Conservation (phyloP, 2,888 invertebrate genomes). For the Eupithecia exiguata region DNA sequence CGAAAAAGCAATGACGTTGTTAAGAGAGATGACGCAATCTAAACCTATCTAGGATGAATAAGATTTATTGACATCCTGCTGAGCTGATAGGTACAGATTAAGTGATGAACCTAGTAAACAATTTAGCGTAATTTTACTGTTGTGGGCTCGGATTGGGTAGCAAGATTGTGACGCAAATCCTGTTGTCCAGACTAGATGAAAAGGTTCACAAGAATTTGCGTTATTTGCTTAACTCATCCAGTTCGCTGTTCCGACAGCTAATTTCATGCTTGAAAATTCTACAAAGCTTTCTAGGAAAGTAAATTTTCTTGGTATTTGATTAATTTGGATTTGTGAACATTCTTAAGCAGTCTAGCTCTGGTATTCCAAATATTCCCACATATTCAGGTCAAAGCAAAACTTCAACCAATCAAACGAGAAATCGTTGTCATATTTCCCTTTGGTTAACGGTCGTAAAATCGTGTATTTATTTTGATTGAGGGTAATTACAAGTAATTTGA, state of each 20-base stretch:
- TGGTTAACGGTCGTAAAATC: neutral
- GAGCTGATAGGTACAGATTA: slow-evolving; percentile 11
- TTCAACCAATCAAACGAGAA: slow-evolving; percentile 20
- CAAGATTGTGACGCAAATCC: slow-evolving; percentile 7
- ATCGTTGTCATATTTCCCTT: slow-evolving; percentile 13
- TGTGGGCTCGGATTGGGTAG: neutral
- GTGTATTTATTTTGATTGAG: slow-evolving; percentile 20
- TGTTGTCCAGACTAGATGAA: neutral
- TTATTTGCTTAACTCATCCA: neutral
- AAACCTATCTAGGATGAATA: slow-evolving; percentile 17
- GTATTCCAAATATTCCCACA: slow-evolving; percentile 16
- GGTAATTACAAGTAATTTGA: slow-evolving; percentile 32
- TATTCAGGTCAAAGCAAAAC: slow-evolving; percentile 26
- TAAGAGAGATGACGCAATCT: slow-evolving; percentile 25
- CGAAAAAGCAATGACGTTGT: slow-evolving; percentile 24
- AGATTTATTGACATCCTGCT: slow-evolving; percentile 18
- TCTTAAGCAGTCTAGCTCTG: neutral
- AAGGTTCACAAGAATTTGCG: neutral
- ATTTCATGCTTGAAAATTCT: slow-evolving; percentile 1
- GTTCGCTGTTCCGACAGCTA: neutral
- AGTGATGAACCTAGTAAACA: slow-evolving; percentile 15
- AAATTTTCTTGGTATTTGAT: slow-evolving; percentile 1
- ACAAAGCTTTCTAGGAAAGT: neutral
- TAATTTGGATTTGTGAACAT: slow-evolving; percentile 7
- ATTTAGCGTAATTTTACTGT: slow-evolving; percentile 10